Evolutionary conservation across 2,797 vertebrate genomes (phyloP).

Genomic region (Amblyopsis hoosieri): DNA sequence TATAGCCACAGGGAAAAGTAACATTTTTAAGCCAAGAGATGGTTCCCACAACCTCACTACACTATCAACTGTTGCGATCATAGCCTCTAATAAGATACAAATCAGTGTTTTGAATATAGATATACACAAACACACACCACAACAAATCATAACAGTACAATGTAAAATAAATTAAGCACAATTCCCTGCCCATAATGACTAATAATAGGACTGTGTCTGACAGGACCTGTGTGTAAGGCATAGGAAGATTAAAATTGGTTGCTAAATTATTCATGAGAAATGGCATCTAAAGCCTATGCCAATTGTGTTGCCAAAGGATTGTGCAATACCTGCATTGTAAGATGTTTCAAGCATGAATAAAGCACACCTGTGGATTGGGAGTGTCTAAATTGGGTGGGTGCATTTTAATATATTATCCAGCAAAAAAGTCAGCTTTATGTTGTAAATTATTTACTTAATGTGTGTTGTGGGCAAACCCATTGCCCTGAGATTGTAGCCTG

Average conservation of each 20-base stretch:
- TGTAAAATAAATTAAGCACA: no score
- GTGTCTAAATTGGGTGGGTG: neutral
- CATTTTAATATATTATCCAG: neutral
- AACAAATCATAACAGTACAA: no score
- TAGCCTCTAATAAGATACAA: neutral
- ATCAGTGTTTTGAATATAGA: no score
- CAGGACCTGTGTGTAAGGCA: neutral
- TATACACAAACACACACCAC: neutral
- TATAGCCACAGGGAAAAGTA: neutral
- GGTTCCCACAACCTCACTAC: no score
- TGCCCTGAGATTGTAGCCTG: no score
- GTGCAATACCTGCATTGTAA: neutral
- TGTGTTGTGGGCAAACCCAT: no score
- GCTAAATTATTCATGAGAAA: constrained; percentile 2
- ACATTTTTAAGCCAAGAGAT: no score
- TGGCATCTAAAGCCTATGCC: neutral
- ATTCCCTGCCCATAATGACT: neutral
- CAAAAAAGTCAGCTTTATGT: neutral
- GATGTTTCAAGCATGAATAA: neutral
- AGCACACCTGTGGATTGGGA: neutral
- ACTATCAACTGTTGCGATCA: no score
- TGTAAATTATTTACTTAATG: no score
- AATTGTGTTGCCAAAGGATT: neutral
- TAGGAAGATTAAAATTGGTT: constrained; percentile 5
- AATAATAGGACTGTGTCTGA: neutral